Percentiles rank a stretch among this genome's conserved stretches.
Conservation (phyloP, 2,888 invertebrate genomes). For the Euzetes globulus region DNA sequence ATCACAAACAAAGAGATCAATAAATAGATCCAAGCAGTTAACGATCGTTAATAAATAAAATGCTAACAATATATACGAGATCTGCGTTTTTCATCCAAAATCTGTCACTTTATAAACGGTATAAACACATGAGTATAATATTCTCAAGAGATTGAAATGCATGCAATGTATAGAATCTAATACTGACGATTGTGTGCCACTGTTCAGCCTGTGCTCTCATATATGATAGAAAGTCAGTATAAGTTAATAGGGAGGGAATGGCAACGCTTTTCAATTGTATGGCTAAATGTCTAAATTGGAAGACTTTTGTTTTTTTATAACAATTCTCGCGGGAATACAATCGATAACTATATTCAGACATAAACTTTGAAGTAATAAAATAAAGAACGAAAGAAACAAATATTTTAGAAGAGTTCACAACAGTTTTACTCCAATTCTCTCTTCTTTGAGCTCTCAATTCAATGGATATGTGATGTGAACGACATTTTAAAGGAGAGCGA, state of each 20-base stretch:
- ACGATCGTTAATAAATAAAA: slow-evolving; percentile 13
- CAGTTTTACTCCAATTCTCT: neutral
- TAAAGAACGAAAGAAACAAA: neutral
- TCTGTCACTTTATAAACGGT: neutral
- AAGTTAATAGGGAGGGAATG: neutral
- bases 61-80: neutral
- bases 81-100: neutral
- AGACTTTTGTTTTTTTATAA: neutral
- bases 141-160: neutral
- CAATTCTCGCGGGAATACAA: slow-evolving; percentile 4
- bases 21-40: slow-evolving; percentile 4
- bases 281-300: slow-evolving; percentile 13
- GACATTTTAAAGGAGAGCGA: neutral
- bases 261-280: neutral
- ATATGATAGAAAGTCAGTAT: neutral
- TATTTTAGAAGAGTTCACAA: neutral
- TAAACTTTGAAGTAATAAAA: slow-evolving; percentile 14
- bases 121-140: slow-evolving; percentile 7
- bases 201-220: neutral
- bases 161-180: neutral
- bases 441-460: neutral
- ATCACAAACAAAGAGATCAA: neutral
- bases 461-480: slow-evolving; percentile 2
- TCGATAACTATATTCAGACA: slow-evolving; percentile 20
- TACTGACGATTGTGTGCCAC: neutral